These are phyloP conservation scores for Candidula unifasciata DNA, from an alignment of 2,888 invertebrate genomes.

Conservation along the genomic window DNA sequence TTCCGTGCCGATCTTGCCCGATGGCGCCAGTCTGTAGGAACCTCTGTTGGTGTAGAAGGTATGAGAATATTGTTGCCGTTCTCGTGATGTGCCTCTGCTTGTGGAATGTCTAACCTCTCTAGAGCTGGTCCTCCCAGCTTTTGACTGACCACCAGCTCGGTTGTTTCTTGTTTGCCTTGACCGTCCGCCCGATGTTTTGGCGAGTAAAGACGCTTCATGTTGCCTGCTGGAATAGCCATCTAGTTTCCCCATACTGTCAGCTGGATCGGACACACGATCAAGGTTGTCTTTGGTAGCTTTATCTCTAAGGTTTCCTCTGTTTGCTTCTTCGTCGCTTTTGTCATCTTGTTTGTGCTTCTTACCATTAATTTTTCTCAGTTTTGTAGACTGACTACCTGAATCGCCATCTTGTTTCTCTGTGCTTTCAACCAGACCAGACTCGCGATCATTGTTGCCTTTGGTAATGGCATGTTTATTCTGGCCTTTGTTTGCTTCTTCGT, in stretches of 20 bases:
- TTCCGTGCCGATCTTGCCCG: slow-evolving; percentile 6
- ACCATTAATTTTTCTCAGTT: too few relatives aligned
- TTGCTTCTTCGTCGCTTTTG: too few relatives aligned
- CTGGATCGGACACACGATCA: not conserved
- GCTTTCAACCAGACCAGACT: not conserved
- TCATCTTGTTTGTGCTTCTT: too few relatives aligned
- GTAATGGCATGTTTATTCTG: not conserved
- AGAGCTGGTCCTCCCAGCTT: not conserved
- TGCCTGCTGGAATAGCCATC: not conserved
- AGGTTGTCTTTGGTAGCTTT: not conserved
- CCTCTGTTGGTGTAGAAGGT: not conserved
- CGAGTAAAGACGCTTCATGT: not conserved
- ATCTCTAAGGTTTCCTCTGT: too few relatives aligned
- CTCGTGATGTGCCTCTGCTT: not conserved
- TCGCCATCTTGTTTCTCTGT: not conserved
- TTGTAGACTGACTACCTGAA: too few relatives aligned
- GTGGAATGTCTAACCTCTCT: not conserved
- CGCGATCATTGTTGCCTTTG: not conserved
- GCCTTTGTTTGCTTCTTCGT: not conserved
- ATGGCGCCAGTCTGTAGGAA: not conserved
- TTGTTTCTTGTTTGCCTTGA: not conserved
- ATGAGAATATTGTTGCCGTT: not conserved
- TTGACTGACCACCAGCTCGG: not conserved
- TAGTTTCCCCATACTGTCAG: not conserved
- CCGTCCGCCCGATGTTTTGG: not conserved